Conservation (phyloP, 2,113 vertebrate species). For the Apteryx owenii region DNA sequence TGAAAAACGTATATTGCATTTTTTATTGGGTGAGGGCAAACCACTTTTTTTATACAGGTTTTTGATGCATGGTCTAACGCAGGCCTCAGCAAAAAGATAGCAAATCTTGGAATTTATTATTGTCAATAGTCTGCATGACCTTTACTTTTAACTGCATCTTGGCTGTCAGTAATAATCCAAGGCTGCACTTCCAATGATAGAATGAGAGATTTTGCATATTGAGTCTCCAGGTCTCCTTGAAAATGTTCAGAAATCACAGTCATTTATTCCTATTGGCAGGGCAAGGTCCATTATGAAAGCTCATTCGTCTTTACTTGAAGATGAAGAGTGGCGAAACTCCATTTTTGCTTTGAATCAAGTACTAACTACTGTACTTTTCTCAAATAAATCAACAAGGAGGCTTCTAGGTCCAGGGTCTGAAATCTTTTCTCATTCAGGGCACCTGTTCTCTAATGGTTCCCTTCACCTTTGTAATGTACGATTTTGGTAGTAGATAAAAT, state of each 20-base stretch:
- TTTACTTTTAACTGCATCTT: conserved; percentile 82
- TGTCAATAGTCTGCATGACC: conserved; percentile 81
- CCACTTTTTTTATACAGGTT: background rate
- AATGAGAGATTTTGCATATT: conserved; percentile 84
- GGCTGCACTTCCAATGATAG: conserved; percentile 81
- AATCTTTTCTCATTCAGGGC: conserved; percentile 47
- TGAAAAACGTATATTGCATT: conserved; percentile 53
- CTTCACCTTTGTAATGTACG: conserved; percentile 36
- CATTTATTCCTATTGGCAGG: conserved; percentile 87
- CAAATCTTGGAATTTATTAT: conserved; percentile 84
- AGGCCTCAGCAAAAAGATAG: conserved; percentile 77
- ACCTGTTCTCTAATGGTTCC: conserved; percentile 37
- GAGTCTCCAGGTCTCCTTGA: conserved; percentile 84
- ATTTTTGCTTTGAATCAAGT: conserved; percentile 77
- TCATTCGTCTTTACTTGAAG: conserved; percentile 81
- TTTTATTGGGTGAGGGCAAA: conserved; percentile 40
- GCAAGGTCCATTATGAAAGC: conserved; percentile 84
- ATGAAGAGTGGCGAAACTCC: conserved; percentile 75
- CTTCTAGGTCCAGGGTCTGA: conserved; percentile 31
- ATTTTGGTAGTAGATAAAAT: conserved; percentile 15
- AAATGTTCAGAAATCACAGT: conserved; percentile 77
- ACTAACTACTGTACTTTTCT: conserved; percentile 71
- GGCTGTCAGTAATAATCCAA: conserved; percentile 85
- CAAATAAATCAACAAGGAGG: conserved; percentile 66
- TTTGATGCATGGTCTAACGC: conserved; percentile 72